Conservation (phyloP, 2,888 invertebrate species). For the Melanophora roralis region DNA sequence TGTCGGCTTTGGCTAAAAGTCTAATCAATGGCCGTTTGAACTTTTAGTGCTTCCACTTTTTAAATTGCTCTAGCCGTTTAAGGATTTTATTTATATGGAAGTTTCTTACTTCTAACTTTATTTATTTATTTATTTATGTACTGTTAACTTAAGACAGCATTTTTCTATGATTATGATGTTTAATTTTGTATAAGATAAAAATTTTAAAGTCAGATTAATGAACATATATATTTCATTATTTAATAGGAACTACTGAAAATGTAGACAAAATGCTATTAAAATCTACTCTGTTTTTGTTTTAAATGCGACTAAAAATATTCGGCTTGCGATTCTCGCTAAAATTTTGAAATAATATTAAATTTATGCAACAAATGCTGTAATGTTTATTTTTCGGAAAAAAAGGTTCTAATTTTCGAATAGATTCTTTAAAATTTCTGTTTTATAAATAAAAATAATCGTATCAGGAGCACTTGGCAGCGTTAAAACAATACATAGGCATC, state of each 20-base stretch:
- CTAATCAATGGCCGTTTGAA: slow-evolving; percentile 1
- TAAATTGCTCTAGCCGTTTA: background rate
- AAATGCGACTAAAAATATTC: too few relatives aligned
- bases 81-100: slow-evolving; percentile 1
- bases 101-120: background rate
- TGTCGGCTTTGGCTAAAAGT: slow-evolving; percentile 4
- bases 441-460: too few relatives aligned
- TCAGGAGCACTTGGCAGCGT: too few relatives aligned
- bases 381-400: too few relatives aligned
- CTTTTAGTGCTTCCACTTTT: slow-evolving; percentile 23
- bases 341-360: too few relatives aligned
- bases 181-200: slow-evolving; percentile 15
- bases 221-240: background rate
- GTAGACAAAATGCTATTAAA: background rate
- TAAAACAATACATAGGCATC: too few relatives aligned
- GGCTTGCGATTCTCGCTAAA: too few relatives aligned
- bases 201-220: slow-evolving; percentile 6
- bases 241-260: background rate
- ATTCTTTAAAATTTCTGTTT: too few relatives aligned
- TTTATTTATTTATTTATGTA: background rate
- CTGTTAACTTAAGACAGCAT: background rate
- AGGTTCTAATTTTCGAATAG: too few relatives aligned
- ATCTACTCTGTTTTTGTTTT: background rate
- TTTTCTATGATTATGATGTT: slow-evolving; percentile 28
- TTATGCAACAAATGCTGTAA: too few relatives aligned